Conservation (phyloP, 2,888 invertebrate genomes). For the Rotaria magnacalcarata region DNA sequence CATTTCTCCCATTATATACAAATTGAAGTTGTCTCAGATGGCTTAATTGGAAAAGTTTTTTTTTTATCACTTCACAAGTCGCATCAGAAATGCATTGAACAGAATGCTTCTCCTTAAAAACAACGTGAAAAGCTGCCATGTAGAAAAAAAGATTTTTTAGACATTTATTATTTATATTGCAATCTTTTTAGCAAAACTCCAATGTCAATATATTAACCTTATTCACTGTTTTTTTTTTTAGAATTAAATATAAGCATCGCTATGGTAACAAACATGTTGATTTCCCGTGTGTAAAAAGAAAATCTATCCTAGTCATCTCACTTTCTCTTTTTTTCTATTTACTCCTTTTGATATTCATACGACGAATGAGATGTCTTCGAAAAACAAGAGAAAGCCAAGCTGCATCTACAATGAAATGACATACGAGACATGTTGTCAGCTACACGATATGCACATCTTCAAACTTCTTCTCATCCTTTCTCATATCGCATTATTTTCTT, state of each 20-base stretch:
- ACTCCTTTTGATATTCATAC: not conserved
- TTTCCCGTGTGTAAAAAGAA: slow-evolving; percentile 1
- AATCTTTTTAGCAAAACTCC: too few species aligned
- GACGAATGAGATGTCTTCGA: not conserved
- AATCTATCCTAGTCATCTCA: not conserved
- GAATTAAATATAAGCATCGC: not conserved
- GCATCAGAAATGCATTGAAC: too few species aligned
- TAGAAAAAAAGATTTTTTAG: too few species aligned
- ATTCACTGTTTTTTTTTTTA: too few species aligned
- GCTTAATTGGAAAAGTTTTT: too few species aligned
- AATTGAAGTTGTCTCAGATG: too few species aligned
- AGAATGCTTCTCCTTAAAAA: too few species aligned
- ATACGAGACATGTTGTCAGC: not conserved
- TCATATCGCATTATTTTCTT: not conserved
- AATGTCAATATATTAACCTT: too few species aligned
- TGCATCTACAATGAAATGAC: not conserved
- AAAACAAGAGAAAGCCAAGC: not conserved
- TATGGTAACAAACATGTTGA: not conserved
- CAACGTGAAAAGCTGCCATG: too few species aligned
- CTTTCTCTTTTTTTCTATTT: not conserved
- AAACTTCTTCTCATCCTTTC: not conserved
- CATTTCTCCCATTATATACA: too few species aligned
- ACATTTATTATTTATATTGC: too few species aligned
- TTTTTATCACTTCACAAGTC: too few species aligned
- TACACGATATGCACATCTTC: not conserved